These are phyloP conservation scores for Leptinotarsa haldemani DNA, from an alignment of 2,888 invertebrate genomes.

Conservation along the genomic window DNA sequence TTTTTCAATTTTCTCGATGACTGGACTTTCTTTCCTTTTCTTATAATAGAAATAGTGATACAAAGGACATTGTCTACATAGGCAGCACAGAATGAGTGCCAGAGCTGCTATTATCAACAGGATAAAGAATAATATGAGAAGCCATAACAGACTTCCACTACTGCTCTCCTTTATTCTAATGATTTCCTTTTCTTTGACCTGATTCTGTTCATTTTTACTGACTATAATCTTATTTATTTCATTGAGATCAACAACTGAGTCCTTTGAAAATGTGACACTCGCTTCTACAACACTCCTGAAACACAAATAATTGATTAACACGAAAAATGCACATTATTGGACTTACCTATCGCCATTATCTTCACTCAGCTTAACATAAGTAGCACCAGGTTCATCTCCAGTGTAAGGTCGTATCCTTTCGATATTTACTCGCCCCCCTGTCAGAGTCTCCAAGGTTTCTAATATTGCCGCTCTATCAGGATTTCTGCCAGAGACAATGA, in stretches of 20 bases:
- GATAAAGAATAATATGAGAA: constrained; percentile 80
- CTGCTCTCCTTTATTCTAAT: constrained; percentile 47
- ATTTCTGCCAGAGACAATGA: constrained; percentile 83
- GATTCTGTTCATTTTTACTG: constrained; percentile 8
- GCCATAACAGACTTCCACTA: constrained; percentile 78
- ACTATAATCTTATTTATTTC: constrained; percentile 74
- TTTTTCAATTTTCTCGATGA: constrained; percentile 65
- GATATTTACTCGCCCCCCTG: constrained; percentile 83
- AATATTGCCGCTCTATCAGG: constrained; percentile 80
- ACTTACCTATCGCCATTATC: constrained; percentile 72
- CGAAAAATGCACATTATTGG: neutral
- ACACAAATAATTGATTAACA: constrained; percentile 21
- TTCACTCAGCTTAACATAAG: constrained; percentile 64
- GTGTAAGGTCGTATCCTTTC: constrained; percentile 79
- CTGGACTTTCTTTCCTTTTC: constrained; percentile 80
- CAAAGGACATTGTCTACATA: constrained; percentile 87
- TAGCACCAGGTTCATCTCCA: constrained; percentile 69
- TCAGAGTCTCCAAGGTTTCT: constrained; percentile 80
- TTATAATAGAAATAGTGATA: constrained; percentile 82
- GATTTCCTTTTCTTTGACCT: constrained; percentile 38
- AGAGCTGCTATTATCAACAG: constrained; percentile 79
- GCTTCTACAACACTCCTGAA: constrained; percentile 80
- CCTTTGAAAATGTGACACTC: constrained; percentile 74
- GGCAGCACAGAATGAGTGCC: constrained; percentile 82
- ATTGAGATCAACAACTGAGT: constrained; percentile 78